These are phyloP conservation scores for Drosophila biarmipes DNA, from an alignment of 1,140 invertebrate species.

Conservation along the genomic window DNA sequence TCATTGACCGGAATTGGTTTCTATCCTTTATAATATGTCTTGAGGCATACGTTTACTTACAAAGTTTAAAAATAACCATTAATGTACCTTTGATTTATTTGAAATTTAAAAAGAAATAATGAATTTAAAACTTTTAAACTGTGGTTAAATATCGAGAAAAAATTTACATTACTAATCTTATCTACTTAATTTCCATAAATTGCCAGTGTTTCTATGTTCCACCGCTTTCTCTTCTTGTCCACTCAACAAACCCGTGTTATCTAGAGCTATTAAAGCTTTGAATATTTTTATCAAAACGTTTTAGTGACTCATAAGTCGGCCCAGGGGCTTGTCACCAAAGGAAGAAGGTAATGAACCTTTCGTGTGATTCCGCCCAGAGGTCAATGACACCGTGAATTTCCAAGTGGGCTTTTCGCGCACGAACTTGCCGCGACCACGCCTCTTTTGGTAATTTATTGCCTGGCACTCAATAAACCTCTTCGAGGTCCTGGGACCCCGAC, in stretches of 20 bases:
- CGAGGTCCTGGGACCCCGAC: constrained; percentile 18
- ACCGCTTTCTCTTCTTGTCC: neutral
- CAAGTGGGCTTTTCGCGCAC: constrained; percentile 20
- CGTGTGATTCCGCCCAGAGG: constrained; percentile 38
- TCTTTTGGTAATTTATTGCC: constrained; percentile 69
- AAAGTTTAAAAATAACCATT: no score
- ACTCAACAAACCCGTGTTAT: neutral
- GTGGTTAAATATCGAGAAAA: no score
- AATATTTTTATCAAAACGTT: constrained; percentile 5
- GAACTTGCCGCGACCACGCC: constrained; percentile 66
- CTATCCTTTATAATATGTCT: no score
- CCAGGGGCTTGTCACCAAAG: constrained; percentile 27
- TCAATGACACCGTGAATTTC: constrained; percentile 51
- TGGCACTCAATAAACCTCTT: constrained; percentile 60
- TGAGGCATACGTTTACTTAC: no score
- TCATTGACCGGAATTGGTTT: no score
- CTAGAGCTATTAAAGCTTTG: neutral
- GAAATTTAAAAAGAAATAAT: no score
- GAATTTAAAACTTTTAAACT: no score
- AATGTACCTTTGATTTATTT: no score
- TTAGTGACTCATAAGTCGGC: constrained; percentile 21
- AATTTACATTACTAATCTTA: no score
- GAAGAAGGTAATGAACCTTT: constrained; percentile 6
- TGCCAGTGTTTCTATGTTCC: neutral
- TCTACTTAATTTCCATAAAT: neutral